These are phyloP conservation scores for Scolopax rusticola DNA, from an alignment of 2,797 vertebrate species.

Conservation along the genomic window DNA sequence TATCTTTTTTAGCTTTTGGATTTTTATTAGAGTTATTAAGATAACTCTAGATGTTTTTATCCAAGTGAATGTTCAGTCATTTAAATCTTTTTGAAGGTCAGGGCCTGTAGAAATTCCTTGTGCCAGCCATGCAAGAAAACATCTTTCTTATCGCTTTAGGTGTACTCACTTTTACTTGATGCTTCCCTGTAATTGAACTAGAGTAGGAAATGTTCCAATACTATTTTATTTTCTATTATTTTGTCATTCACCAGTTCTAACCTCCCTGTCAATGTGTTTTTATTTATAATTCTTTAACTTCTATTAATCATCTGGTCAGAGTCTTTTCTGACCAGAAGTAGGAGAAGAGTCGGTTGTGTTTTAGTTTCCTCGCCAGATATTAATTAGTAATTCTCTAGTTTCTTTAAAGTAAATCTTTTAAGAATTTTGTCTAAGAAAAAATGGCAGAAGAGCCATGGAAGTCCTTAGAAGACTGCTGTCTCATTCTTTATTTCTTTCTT, in stretches of 20 bases:
- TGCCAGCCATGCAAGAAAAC: not conserved
- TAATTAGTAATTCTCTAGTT: slow-evolving; percentile 21
- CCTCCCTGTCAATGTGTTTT: not conserved
- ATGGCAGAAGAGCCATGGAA: not conserved
- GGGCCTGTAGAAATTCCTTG: not conserved
- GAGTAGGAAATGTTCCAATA: not conserved
- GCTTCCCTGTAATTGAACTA: not conserved
- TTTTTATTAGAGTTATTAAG: slow-evolving; percentile 5
- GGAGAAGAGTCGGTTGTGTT: not conserved
- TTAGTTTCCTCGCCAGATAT: not conserved
- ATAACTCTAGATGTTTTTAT: slow-evolving; percentile 19
- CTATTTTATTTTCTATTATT: not conserved
- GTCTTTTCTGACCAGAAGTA: not conserved
- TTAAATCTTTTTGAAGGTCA: slow-evolving; percentile 34
- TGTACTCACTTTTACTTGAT: not conserved
- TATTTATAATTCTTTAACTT: not conserved
- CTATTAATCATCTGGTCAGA: not conserved
- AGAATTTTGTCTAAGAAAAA: not conserved
- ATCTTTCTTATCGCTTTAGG: not conserved
- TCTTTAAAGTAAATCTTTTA: not conserved
- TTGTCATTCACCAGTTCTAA: not conserved
- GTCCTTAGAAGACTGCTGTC: not conserved
- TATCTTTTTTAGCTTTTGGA: not conserved
- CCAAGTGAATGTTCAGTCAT: not conserved
- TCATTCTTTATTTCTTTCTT: not conserved